phyloP scores from a whole-genome alignment of 2,888 invertebrate genomes.

The Dryobota labecula region DNA sequence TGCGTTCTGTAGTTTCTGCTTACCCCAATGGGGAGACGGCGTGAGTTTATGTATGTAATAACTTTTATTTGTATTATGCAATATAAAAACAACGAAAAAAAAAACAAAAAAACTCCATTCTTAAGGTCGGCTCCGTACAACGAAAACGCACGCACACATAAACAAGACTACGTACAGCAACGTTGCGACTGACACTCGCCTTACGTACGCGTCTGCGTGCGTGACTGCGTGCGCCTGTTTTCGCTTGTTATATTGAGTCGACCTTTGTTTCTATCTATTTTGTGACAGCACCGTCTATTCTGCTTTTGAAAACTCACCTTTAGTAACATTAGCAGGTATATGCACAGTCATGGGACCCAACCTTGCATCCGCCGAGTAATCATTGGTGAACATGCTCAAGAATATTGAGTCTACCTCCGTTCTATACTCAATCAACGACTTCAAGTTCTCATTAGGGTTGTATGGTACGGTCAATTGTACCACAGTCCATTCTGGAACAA shows the following conservation, averaged over 20 bases:
- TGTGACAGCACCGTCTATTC: background rate
- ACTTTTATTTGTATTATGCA: too few species aligned
- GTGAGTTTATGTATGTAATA: too few species aligned
- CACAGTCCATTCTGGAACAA: slow-evolving; percentile 91
- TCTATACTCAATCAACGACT: slow-evolving; percentile 76
- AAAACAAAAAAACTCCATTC: too few species aligned
- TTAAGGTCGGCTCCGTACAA: background rate
- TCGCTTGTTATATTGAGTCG: background rate
- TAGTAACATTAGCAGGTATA: slow-evolving; percentile 82
- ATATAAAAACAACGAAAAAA: too few species aligned
- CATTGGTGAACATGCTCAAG: slow-evolving; percentile 82
- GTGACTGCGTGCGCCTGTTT: background rate
- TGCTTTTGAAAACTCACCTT: slow-evolving; percentile 72
- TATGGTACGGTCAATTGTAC: slow-evolving; percentile 90
- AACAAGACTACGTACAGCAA: background rate
- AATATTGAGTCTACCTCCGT: slow-evolving; percentile 81
- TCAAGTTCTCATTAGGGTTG: slow-evolving; percentile 86
- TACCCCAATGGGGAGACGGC: too few species aligned
- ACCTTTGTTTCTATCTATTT: background rate
- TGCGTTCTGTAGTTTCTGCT: too few species aligned
- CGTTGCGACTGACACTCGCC: background rate
- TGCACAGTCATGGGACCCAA: slow-evolving; percentile 80
- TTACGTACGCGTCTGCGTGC: background rate
- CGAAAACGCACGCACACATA: background rate
- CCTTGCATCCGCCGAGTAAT: slow-evolving; percentile 73